A percentile compares a stretch with the other conserved stretches of the same genome.
Evolutionary conservation across 2,797 vertebrate genomes (phyloP).

Genomic region (Sebastes diaconus): DNA sequence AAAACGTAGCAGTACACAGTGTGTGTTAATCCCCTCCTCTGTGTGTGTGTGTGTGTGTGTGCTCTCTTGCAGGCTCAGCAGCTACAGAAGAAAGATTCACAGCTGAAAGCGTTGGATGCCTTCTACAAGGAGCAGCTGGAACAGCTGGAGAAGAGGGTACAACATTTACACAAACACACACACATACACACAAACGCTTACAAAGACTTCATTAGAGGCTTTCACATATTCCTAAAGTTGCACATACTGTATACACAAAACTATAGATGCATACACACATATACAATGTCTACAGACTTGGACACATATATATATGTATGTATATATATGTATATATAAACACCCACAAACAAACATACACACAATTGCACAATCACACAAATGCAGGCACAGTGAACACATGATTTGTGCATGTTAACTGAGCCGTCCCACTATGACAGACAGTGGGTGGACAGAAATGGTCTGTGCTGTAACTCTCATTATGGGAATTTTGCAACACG

Average conservation of each 20-base stretch:
- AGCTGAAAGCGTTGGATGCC: constrained; percentile 83
- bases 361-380: not conserved
- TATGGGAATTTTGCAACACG: not conserved
- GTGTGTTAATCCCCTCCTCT: constrained; percentile 5
- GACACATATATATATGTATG: not conserved
- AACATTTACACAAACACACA: constrained; percentile 12
- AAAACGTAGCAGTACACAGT: not conserved
- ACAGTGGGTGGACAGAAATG: constrained; percentile 1
- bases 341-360: not conserved
- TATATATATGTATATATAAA: not conserved
- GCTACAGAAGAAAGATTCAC: constrained; percentile 87
- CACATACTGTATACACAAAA: not conserved
- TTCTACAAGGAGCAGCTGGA: constrained; percentile 92
- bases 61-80: constrained; percentile 78
- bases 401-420: not conserved
- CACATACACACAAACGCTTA: not conserved
- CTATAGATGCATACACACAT: not conserved
- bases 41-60: constrained; percentile 11
- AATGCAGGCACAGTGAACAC: not conserved
- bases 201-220: constrained; percentile 6
- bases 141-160: constrained; percentile 90
- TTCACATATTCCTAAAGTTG: not conserved
- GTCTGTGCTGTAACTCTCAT: not conserved
- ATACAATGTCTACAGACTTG: not conserved
- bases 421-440: not conserved